Base-by-base conservation (phyloP, 2,113 vertebrate genomes). In the Hippocampus comes region DNA sequence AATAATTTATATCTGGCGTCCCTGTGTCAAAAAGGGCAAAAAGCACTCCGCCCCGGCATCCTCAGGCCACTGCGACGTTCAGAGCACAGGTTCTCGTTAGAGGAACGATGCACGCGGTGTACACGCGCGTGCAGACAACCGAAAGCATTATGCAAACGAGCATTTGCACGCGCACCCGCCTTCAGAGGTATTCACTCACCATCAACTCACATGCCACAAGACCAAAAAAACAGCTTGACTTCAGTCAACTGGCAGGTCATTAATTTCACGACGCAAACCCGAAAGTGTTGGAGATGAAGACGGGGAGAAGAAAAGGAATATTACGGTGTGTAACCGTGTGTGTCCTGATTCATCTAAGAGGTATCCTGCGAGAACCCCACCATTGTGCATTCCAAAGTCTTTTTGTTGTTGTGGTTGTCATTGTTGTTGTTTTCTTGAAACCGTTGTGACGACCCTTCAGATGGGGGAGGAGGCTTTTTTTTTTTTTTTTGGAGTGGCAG, bases 221-320 rank as follows among this genome's bases (percentile, higher is more conserved):
- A 80, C 72, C 68, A 78, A 78, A 78, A 80, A 81, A 72, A 82
- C 60, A 76, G 63, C 72, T 68, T 73, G 79, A 84, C 85, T 84
- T 84, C 86, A 88, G 81, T 89, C 84, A 84, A 70, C 83, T 88
- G 86, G 87, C 88, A 90, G 89, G 88, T 91, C 89, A 89, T 91
- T 91, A 91, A 88, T 90, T 88, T 88, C 80, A 82, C 79, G 84
- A 86, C 81, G 82, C 79, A 76, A 86, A 87, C 79, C 79, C 84
- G 73, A 80, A 56, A 82, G 77, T 75, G 68, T 49, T 63, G 7
- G 75, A 75, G 74, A 81, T 78, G 77, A 72, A 84, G 75, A 84
- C 71, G 70, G 81, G 75, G 72, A 71, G 30, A 30, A 41, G 27
- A 30, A 55, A 76, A 75, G 82, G 43, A 78, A 78, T 73, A 72